A percentile compares a stretch with the other conserved stretches of the same genome.
These are phyloP conservation scores for Nanger granti DNA, from an alignment of 2,113 vertebrate genomes.

Conservation along the genomic window DNA sequence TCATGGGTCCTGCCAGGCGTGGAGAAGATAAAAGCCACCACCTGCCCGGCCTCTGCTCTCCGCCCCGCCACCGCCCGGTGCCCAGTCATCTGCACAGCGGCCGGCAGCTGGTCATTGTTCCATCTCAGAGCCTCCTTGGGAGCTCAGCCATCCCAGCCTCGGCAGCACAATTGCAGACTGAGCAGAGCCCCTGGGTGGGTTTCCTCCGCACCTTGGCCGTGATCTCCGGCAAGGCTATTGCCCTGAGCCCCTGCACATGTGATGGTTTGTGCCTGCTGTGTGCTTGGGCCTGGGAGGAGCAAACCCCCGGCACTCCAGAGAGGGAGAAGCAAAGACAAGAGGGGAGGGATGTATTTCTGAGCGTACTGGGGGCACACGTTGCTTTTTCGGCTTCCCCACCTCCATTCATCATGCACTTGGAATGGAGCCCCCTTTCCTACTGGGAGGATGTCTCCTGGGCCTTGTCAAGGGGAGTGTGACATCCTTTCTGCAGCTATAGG, in stretches of 20 bases:
- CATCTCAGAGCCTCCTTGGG: background rate
- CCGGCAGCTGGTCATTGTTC: slow-evolving; percentile 15
- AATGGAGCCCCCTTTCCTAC: background rate
- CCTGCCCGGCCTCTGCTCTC: background rate
- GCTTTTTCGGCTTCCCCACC: background rate
- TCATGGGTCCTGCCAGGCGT: slow-evolving; percentile 57
- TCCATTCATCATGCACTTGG: background rate
- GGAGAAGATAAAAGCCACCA: slow-evolving; percentile 65
- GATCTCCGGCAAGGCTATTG: background rate
- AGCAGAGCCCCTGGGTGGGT: slow-evolving; percentile 30
- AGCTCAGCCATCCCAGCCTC: background rate
- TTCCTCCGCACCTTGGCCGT: slow-evolving; percentile 42
- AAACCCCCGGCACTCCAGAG: background rate
- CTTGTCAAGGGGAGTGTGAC: background rate
- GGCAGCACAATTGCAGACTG: background rate
- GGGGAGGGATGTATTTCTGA: background rate
- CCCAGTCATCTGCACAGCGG: slow-evolving; percentile 62
- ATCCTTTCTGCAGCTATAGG: background rate
- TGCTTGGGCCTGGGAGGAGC: background rate
- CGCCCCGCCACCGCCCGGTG: background rate
- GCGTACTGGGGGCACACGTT: background rate
- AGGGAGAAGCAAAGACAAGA: background rate
- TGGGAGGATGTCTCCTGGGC: background rate
- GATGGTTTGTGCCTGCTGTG: background rate
- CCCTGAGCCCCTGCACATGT: background rate